Conservation (phyloP, 30 jellyfish, hydroid and myxozoan species). For the Haliclystus octoradiatus region DNA sequence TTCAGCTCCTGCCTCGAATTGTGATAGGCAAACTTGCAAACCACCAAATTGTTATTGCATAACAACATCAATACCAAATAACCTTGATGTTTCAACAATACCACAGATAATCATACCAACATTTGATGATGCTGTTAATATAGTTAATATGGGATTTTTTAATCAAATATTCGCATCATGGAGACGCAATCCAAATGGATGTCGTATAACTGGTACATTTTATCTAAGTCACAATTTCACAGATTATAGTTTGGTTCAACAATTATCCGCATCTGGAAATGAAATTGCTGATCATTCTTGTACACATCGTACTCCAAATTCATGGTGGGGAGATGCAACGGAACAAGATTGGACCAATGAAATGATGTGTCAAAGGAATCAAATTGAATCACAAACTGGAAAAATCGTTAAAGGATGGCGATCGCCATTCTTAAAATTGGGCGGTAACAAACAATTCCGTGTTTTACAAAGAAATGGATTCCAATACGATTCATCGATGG, state of each 20-base stretch:
- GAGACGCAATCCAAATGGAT: conserved; percentile 66
- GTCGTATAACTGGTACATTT: conserved; percentile 77
- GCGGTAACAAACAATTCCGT: conserved; percentile 51
- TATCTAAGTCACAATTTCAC: conserved; percentile 57
- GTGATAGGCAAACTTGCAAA: conserved; percentile 36
- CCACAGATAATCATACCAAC: conserved; percentile 70
- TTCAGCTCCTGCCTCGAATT: no score
- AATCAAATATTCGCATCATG: conserved; percentile 11
- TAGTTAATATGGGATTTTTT: conserved; percentile 15
- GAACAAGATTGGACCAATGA: conserved; percentile 53
- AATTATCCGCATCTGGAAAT: neutral
- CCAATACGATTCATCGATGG: conserved; percentile 61
- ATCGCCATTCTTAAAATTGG: conserved; percentile 51
- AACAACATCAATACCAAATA: conserved; percentile 58
- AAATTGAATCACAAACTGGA: neutral
- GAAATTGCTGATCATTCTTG: conserved; percentile 74
- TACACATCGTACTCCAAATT: conserved; percentile 55
- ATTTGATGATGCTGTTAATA: conserved; percentile 62
- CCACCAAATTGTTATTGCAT: conserved; percentile 69
- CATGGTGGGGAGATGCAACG: conserved; percentile 68
- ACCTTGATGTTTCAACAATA: conserved; percentile 25
- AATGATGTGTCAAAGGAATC: conserved; percentile 19
- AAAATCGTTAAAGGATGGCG: conserved; percentile 44
- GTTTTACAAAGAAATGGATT: conserved; percentile 18
- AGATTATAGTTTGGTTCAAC: conserved; percentile 35